phyloP scores from a whole-genome alignment of 2,113 vertebrate species.

The Axis porcinus region DNA sequence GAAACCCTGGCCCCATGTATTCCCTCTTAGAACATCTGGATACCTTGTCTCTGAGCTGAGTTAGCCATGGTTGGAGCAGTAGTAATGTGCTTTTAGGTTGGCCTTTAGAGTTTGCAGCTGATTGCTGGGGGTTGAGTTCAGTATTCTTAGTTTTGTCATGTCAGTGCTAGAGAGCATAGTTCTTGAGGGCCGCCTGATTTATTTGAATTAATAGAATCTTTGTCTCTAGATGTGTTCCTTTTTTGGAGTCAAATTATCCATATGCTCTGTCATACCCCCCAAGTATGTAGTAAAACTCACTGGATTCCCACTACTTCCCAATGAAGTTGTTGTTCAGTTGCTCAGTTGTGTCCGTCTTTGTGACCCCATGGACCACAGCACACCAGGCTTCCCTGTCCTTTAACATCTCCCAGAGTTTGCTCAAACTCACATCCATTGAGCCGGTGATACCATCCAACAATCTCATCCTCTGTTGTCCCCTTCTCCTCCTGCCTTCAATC shows the following conservation, averaged over 20 bases:
- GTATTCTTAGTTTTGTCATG: neutral
- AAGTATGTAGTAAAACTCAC: neutral
- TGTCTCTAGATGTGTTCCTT: constrained; percentile 7
- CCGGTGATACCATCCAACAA: neutral
- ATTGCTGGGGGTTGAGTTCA: neutral
- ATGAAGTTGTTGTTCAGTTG: neutral
- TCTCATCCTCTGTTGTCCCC: neutral
- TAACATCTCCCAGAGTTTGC: neutral
- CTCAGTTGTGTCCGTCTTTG: neutral
- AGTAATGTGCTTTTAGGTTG: neutral
- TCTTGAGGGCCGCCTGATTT: neutral
- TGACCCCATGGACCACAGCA: neutral
- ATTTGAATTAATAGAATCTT: neutral
- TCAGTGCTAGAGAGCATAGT: neutral
- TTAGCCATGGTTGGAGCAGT: neutral
- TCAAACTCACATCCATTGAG: neutral
- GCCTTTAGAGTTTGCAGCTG: neutral
- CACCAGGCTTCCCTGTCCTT: neutral
- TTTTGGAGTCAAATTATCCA: neutral
- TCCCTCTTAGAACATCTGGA: neutral
- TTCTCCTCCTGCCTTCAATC: neutral
- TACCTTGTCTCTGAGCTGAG: neutral
- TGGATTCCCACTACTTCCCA: neutral
- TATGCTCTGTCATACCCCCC: neutral
- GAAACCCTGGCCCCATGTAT: neutral